Evolutionary conservation across 2,888 invertebrate species (phyloP).

Genomic region (Ellobium chinense): DNA sequence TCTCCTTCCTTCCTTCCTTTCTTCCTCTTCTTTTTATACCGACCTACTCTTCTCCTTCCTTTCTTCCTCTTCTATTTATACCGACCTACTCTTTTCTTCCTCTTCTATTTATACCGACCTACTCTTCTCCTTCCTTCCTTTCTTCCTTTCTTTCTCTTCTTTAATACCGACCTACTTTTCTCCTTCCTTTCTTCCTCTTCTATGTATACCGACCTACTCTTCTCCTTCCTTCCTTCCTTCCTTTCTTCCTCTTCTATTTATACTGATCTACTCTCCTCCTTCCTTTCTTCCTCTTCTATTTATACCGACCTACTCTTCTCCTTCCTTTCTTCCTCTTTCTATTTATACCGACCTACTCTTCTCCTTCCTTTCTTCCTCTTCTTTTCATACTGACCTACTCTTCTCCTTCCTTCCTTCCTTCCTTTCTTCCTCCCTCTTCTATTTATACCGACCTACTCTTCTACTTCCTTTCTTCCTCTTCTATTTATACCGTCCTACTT

Average conservation of each 20-base stretch:
- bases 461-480: slow-evolving; percentile 17
- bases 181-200: not conserved
- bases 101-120: no score
- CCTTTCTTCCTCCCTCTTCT: not conserved
- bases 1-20: no score
- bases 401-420: not conserved
- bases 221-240: not conserved
- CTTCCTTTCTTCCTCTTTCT: not conserved
- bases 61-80: no score
- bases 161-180: slow-evolving; percentile 1
- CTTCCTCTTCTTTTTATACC: no score
- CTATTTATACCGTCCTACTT: not conserved
- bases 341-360: not conserved
- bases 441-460: no score
- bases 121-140: not conserved
- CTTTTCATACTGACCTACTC: not conserved
- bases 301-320: not conserved
- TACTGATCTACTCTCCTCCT: not conserved
- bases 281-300: not conserved
- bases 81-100: no score
- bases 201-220: not conserved
- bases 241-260: slow-evolving; percentile 2
- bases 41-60: not conserved
- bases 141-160: slow-evolving; percentile 15
- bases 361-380: not conserved